These are phyloP conservation scores for Coptodon bakossiorum DNA, from an alignment of 2,113 vertebrate species.

Conservation along the genomic window DNA sequence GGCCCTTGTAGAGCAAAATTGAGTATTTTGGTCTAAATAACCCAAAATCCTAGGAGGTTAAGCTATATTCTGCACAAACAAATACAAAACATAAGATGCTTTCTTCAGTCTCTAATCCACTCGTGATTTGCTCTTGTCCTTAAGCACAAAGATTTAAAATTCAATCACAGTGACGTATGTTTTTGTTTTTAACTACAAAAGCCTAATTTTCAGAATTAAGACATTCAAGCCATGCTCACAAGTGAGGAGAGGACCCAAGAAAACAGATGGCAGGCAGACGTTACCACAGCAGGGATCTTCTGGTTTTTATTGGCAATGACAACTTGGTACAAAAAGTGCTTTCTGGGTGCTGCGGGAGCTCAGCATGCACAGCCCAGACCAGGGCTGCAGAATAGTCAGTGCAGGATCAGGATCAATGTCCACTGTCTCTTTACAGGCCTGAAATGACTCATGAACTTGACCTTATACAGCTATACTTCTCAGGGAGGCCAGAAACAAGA, in stretches of 20 bases:
- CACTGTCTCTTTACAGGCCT: background rate
- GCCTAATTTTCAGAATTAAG: background rate
- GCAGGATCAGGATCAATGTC: background rate
- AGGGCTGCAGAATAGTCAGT: background rate
- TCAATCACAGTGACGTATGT: background rate
- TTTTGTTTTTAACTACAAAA: background rate
- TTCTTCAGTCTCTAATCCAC: constrained; percentile 29
- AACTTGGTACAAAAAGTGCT: constrained; percentile 62
- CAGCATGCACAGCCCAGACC: constrained; percentile 15
- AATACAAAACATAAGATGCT: background rate
- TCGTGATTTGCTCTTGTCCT: background rate
- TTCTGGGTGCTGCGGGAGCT: background rate
- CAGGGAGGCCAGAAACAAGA: too few species aligned
- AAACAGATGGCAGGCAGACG: constrained; percentile 38
- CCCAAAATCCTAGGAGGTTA: background rate
- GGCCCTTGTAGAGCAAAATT: background rate
- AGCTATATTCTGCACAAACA: background rate
- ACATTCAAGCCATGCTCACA: background rate
- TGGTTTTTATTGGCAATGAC: constrained; percentile 61
- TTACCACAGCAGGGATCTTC: constrained; percentile 9
- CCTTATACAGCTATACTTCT: background rate
- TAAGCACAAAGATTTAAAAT: background rate
- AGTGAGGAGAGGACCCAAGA: background rate
- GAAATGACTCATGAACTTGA: background rate
- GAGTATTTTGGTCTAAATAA: background rate